Conservation (phyloP, 2,113 vertebrate species). For the Apus apus region DNA sequence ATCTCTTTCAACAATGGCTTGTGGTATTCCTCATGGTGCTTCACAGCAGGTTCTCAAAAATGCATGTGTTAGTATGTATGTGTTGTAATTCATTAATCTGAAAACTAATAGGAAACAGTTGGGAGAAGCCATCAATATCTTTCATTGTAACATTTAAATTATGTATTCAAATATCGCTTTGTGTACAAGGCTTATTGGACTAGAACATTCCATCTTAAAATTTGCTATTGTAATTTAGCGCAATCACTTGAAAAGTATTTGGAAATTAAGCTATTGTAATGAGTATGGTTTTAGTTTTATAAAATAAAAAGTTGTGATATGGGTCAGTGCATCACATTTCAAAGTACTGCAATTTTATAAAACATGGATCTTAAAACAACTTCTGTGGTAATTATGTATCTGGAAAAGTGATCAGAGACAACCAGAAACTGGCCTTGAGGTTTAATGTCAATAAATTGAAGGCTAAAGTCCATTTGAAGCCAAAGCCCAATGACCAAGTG, state of each 20-base stretch:
- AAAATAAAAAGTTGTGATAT: background rate
- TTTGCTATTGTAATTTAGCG: background rate
- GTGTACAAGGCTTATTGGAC: background rate
- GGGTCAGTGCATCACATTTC: background rate
- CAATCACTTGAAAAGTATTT: constrained; percentile 1
- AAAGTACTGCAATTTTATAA: background rate
- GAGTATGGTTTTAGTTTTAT: background rate
- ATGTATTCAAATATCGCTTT: background rate
- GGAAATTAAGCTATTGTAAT: background rate
- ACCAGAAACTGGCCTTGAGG: background rate
- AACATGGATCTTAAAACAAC: background rate
- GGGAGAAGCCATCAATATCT: background rate
- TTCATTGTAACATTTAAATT: constrained; percentile 38
- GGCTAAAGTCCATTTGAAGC: background rate
- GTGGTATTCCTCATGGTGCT: constrained; percentile 14
- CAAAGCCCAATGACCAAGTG: background rate
- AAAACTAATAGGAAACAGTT: constrained; percentile 51
- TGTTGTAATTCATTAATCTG: constrained; percentile 52
- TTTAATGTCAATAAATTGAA: background rate
- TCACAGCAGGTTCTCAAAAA: constrained; percentile 33
- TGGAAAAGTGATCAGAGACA: background rate
- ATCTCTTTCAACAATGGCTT: constrained; percentile 35
- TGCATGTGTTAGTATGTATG: constrained; percentile 29
- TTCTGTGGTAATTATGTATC: background rate
- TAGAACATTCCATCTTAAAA: constrained; percentile 28